Evolutionary conservation across 2,113 vertebrate species (phyloP), one percentile per base, ranked within the genome.

Genomic region (Pterocles gutturalis): DNA sequence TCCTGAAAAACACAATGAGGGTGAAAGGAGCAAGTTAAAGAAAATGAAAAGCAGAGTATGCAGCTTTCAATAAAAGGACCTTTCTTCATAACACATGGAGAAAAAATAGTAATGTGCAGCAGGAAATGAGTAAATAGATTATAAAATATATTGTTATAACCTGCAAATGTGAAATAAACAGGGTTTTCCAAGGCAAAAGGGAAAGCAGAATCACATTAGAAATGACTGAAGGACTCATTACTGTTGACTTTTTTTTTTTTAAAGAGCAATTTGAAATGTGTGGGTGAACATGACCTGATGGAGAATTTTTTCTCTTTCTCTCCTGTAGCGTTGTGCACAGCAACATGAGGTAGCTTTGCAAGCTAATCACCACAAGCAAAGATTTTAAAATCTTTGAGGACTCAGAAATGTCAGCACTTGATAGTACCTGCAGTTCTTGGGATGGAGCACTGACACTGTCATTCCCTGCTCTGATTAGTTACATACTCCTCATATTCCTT

Each of bases 291-390:
- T 34, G 62, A 83, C 15, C 28, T 53, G 34, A 81, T 17, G 10
- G 64, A 80, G 10, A 81, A 13, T 48, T 69, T 75, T 89, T 29
- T 49, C 20, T n/a, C 10, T 55, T 64, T 73, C 64, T 76, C 11
- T 65, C 21, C 17, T 34, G 2, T 2, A 51, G 16, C 6, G 43
- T 10, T 53, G 13, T 53, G 41, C 5, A 3, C 1, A 46, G n/a
- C 24, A 72, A 57, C 25, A 46, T 28, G 25, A 83, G 15, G 21
- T 17, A 61, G 18, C 13, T 73, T 46, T 60, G 41, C 24, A 90
- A 96, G 62, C 7, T 26, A 66, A 71, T 7, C 10, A 5, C 45
- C 38, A 41, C 21, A 77, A 72, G 45, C 5, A 78, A 85, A 83
- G 46, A 25, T 49, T 70, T 58, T 13, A 34, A 67, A 64, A 48